These are phyloP conservation scores for Pseudomyrmex dendroicus DNA, from an alignment of 1,140 invertebrate species.

Conservation along the genomic window DNA sequence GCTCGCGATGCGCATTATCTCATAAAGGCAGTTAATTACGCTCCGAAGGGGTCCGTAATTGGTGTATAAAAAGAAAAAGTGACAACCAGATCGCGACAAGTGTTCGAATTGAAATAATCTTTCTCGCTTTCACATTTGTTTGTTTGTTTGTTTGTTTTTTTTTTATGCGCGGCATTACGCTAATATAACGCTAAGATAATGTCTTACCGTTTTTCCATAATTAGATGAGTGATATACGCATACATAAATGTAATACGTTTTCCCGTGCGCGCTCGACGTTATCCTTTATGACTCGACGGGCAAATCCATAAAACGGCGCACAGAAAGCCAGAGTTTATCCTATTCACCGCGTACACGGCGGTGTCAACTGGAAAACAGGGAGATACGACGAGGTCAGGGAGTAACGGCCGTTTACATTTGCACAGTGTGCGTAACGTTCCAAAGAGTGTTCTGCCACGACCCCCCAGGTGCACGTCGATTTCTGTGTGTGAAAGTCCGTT, in stretches of 20 bases:
- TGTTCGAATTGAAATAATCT: background rate
- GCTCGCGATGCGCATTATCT: conserved; percentile 25
- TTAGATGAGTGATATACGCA: conserved; percentile 72
- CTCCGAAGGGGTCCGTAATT: conserved; percentile 5
- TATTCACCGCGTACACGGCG: conserved; percentile 66
- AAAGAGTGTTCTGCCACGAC: conserved; percentile 71
- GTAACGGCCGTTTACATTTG: conserved; percentile 74
- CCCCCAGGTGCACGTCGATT: conserved; percentile 73
- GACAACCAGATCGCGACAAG: background rate
- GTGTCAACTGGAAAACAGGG: conserved; percentile 69
- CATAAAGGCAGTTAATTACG: conserved; percentile 52
- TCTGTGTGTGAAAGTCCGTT: conserved; percentile 61
- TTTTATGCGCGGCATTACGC: background rate
- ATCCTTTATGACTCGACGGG: conserved; percentile 71
- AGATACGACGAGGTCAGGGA: conserved; percentile 75
- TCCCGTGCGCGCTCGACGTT: conserved; percentile 53
- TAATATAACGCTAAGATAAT: conserved; percentile 63
- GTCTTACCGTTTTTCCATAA: conserved; percentile 63
- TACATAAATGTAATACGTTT: conserved; percentile 73
- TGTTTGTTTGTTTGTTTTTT: background rate
- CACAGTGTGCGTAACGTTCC: conserved; percentile 67
- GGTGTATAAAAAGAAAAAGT: conserved; percentile 15
- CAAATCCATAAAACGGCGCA: conserved; percentile 74
- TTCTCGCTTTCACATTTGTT: background rate
- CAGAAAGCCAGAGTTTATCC: conserved; percentile 72